Percentiles rank a stretch among this genome's conserved stretches.
These are phyloP conservation scores for Dasyornis broadbenti DNA, from an alignment of 2,113 vertebrate genomes.

Conservation along the genomic window DNA sequence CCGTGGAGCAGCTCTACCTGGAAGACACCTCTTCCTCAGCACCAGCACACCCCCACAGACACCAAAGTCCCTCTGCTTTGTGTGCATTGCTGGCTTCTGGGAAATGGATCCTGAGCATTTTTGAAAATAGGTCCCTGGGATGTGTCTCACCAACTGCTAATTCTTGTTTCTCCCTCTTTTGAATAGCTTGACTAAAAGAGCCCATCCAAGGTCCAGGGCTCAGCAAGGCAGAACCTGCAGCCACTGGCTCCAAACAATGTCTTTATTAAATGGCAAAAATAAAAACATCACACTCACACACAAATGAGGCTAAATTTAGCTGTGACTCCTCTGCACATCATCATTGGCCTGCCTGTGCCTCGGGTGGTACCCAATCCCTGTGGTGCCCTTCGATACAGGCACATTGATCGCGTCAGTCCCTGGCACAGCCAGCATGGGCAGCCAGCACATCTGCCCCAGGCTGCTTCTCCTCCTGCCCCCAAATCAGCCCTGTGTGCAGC, in stretches of 20 bases:
- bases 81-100: background rate
- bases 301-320: constrained; percentile 26
- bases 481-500: background rate
- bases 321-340: background rate
- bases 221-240: background rate
- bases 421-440: background rate
- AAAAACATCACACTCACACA: background rate
- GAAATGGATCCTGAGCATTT: background rate
- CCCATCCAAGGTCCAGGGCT: background rate
- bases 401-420: rapidly evolving
- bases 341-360: background rate
- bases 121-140: background rate
- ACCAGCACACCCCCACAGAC: background rate
- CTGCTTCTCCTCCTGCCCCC: background rate
- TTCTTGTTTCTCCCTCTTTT: background rate
- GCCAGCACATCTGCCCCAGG: background rate
- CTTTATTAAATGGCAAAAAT: background rate
- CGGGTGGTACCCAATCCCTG: rapidly evolving
- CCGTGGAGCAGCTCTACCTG: background rate
- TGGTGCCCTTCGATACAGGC: background rate
- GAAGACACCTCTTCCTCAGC: background rate
- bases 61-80: background rate
- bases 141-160: background rate
- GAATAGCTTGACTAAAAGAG: background rate
- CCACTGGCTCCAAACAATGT: background rate